These are phyloP conservation scores for Elgaria multicarinata DNA, from an alignment of 2,113 vertebrate genomes.

Conservation along the genomic window DNA sequence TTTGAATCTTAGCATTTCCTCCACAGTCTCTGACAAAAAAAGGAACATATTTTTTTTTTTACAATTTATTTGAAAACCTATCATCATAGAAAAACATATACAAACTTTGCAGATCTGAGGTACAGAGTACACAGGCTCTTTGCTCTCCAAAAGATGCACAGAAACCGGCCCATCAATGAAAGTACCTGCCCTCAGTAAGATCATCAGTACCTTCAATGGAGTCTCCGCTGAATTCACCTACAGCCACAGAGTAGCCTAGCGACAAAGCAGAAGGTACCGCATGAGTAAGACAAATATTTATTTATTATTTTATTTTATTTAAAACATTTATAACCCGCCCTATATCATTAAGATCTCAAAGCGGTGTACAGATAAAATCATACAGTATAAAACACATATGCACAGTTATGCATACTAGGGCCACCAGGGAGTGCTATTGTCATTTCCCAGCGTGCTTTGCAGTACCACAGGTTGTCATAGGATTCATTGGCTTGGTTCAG, in stretches of 20 bases:
- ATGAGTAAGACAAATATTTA: no score
- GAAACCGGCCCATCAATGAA: neutral
- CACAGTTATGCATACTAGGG: neutral
- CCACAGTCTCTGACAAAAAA: neutral
- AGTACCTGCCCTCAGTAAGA: neutral
- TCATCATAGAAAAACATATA: neutral
- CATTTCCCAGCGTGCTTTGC: neutral
- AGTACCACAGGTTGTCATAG: neutral
- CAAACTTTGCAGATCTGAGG: neutral
- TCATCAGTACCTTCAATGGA: slow-evolving; percentile 81
- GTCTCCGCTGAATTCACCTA: slow-evolving; percentile 91
- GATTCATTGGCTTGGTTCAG: no score
- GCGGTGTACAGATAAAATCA: no score
- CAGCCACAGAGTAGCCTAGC: slow-evolving; percentile 89
- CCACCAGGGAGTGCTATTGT: neutral
- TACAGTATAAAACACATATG: no score
- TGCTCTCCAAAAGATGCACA: neutral
- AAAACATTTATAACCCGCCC: no score
- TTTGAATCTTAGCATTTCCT: neutral
- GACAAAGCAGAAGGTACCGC: neutral
- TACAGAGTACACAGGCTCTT: neutral
- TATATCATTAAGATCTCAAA: no score
- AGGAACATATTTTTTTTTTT: no score
- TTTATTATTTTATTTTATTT: no score
- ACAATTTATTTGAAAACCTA: neutral